phyloP scores from a whole-genome alignment of 2,113 vertebrate genomes.

The Formicarius rufipectus region DNA sequence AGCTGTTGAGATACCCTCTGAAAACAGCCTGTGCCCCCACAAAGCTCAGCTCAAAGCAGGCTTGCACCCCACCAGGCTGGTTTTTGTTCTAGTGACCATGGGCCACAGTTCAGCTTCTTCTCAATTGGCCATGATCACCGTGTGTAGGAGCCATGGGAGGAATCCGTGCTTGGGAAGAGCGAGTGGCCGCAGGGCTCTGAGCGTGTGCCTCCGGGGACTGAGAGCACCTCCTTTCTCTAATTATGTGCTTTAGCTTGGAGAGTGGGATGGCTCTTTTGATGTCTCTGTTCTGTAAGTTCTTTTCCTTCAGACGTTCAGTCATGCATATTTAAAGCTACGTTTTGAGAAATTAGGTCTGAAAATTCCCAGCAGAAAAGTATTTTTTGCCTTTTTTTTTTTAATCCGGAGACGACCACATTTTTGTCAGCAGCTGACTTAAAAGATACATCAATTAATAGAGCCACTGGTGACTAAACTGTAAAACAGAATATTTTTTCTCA shows the following conservation, averaged over 20 bases:
- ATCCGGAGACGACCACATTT: conserved; percentile 25
- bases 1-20: accelerated
- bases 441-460: conserved; percentile 4
- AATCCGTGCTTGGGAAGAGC: neutral
- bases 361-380: conserved; percentile 28
- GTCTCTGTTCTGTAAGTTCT: neutral
- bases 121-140: neutral
- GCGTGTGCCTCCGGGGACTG: neutral
- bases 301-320: neutral
- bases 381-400: conserved; percentile 36
- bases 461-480: neutral
- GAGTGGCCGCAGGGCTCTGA: neutral
- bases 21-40: neutral
- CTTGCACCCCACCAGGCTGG: neutral
- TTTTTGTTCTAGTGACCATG: neutral
- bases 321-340: conserved; percentile 29
- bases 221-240: neutral
- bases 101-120: neutral
- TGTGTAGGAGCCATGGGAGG: accelerated
- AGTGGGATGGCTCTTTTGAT: neutral
- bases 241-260: neutral
- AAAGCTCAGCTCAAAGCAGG: neutral
- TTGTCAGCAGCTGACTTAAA: neutral
- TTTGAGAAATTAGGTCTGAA: conserved; percentile 49
- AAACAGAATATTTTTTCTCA: neutral